phyloP scores from a whole-genome alignment of 2,113 vertebrate genomes.

The Hydrolagus affinis region DNA sequence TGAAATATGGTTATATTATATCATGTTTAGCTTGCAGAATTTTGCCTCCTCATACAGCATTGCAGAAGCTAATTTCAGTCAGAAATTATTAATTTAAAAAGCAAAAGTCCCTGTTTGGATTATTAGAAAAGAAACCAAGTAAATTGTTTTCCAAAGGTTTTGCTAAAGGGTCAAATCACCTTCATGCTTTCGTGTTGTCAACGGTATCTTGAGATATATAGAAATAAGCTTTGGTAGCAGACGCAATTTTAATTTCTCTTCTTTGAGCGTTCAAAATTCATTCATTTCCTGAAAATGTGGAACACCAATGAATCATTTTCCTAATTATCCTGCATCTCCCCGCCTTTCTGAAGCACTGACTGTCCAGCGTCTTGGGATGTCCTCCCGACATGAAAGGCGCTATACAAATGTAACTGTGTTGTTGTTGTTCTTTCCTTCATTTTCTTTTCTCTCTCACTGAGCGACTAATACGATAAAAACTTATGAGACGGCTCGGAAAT shows the following conservation, averaged over 20 bases:
- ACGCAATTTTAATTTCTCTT: not conserved
- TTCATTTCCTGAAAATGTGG: not conserved
- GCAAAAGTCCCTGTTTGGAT: not conserved
- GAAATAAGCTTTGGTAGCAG: not conserved
- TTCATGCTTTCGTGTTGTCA: not conserved
- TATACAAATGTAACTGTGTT: no score
- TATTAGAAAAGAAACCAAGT: not conserved
- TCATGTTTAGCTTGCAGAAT: no score
- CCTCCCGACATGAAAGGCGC: no score
- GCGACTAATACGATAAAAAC: not conserved
- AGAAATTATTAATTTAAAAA: not conserved
- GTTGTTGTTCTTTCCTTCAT: no score
- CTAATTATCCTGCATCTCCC: no score
- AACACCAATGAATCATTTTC: not conserved
- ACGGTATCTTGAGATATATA: not conserved
- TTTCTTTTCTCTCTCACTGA: not conserved
- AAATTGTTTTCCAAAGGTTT: not conserved
- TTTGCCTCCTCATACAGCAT: not conserved
- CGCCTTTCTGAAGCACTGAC: no score
- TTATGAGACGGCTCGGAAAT: not conserved
- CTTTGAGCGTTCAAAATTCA: not conserved
- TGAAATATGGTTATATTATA: not conserved
- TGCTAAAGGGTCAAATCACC: not conserved
- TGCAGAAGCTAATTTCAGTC: not conserved
- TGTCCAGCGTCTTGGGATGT: no score